Evolutionary conservation across 1,140 invertebrate species (phyloP).

Genomic region (Eupristina koningsbergeri): DNA sequence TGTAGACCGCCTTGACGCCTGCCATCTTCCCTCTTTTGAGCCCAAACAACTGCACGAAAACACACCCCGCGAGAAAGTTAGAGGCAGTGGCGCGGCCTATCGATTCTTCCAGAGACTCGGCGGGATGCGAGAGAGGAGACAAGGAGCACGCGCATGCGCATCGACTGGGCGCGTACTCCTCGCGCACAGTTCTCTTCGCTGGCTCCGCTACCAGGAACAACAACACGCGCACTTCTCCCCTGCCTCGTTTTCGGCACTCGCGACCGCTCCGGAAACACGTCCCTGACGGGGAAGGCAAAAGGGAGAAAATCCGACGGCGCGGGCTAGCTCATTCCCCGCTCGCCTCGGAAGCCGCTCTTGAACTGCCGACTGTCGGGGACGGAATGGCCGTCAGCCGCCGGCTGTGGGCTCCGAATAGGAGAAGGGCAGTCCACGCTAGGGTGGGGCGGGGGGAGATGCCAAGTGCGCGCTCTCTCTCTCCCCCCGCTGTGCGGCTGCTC

Average conservation of each 20-base stretch:
- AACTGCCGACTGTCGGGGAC: conserved; percentile 28
- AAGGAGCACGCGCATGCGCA: conserved; percentile 26
- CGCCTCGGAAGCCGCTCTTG: conserved; percentile 27
- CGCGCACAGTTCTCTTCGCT: neutral
- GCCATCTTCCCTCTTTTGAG: neutral
- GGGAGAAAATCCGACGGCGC: neutral
- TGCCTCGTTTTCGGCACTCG: neutral
- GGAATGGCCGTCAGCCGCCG: neutral
- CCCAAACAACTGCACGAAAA: neutral
- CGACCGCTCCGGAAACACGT: no score
- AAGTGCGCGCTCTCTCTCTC: no score
- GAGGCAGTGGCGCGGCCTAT: conserved; percentile 23
- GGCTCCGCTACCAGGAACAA: neutral
- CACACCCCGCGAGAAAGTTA: neutral
- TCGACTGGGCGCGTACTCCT: neutral
- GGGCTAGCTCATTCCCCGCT: neutral
- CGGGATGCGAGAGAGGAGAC: neutral
- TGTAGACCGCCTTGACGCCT: neutral
- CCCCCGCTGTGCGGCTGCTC: neutral
- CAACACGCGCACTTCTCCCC: neutral
- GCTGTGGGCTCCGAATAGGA: neutral
- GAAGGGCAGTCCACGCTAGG: neutral
- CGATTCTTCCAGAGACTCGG: conserved; percentile 29
- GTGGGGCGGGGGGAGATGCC: neutral
- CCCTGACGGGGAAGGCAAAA: no score